Conservation (phyloP, 2,113 vertebrate species). For the Cyanoliseus patagonus region DNA sequence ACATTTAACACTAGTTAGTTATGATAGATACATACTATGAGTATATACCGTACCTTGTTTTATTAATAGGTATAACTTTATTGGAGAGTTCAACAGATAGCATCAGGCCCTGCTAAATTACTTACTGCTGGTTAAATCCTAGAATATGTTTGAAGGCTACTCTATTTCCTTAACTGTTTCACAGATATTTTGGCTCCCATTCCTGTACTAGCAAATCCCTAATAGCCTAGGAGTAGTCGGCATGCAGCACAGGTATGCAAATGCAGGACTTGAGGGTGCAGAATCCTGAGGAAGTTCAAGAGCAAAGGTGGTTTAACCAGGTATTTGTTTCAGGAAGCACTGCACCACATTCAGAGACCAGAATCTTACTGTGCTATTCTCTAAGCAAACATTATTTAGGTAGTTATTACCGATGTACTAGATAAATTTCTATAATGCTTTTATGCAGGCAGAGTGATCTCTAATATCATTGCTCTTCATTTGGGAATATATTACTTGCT, state of each 20-base stretch:
- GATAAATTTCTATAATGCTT: not conserved
- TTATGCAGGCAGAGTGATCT: not conserved
- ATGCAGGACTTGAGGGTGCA: not conserved
- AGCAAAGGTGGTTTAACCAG: not conserved
- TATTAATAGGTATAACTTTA: not conserved
- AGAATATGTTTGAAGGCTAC: not conserved
- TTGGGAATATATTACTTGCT: not conserved
- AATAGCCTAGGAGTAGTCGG: not conserved
- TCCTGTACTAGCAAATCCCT: not conserved
- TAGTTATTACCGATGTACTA: not conserved
- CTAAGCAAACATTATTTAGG: not conserved
- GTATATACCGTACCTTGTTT: not conserved
- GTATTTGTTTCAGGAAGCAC: not conserved
- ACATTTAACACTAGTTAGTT: not conserved
- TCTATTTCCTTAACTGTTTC: not conserved
- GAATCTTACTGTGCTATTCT: not conserved
- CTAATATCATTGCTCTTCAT: not conserved
- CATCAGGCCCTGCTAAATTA: not conserved
- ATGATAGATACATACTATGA: not conserved
- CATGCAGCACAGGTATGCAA: not conserved
- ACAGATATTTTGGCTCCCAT: not conserved
- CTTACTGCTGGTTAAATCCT: not conserved
- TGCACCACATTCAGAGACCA: not conserved
- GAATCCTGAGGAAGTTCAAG: not conserved
- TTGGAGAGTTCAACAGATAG: not conserved